These are phyloP conservation scores for Corvus hawaiiensis DNA, from an alignment of 2,113 vertebrate species.

Conservation along the genomic window DNA sequence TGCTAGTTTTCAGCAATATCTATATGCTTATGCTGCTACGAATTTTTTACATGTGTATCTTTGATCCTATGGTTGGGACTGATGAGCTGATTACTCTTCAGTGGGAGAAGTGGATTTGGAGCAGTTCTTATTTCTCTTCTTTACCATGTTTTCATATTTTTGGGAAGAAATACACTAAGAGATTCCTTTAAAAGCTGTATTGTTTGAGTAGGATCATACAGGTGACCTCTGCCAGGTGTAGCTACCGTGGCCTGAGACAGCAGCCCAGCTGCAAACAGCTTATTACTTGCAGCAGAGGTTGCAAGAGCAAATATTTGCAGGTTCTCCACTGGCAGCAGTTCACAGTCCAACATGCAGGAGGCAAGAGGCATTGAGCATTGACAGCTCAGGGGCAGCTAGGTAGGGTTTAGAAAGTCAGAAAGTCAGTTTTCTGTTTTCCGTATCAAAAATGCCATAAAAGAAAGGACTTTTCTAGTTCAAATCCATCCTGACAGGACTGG, in stretches of 20 bases:
- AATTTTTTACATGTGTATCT: not conserved
- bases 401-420: not conserved
- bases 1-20: not conserved
- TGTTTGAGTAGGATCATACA: not conserved
- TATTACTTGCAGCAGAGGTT: not conserved
- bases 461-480: not conserved
- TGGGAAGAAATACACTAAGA: not conserved
- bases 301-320: not conserved
- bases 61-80: not conserved
- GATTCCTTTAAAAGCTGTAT: not conserved
- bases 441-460: not conserved
- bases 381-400: not conserved
- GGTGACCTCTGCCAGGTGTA: not conserved
- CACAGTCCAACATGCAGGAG: not conserved
- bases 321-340: not conserved
- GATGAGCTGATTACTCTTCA: not conserved
- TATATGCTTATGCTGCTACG: not conserved
- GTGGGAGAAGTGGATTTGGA: not conserved
- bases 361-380: not conserved
- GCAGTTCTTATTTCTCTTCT: not conserved
- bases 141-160: not conserved
- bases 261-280: not conserved
- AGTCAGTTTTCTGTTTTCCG: not conserved
- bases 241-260: not conserved
- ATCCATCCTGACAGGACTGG: not conserved